Base-by-base conservation (phyloP, 2,888 invertebrate genomes). In the Sminthurides aquaticus region DNA sequence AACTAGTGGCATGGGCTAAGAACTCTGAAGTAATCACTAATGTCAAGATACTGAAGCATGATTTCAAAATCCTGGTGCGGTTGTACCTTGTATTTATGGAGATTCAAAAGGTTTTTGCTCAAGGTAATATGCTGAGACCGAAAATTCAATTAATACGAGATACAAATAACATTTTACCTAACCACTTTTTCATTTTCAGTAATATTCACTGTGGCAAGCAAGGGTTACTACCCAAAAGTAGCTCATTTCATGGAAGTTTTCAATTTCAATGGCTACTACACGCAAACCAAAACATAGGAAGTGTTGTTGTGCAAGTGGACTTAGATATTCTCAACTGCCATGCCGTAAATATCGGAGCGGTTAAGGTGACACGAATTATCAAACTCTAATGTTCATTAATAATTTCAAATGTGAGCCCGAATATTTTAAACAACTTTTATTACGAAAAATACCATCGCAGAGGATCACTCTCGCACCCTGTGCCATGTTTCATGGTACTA, bases 201-300 rank as follows among this genome's bases (percentile, higher is more conserved):
- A 18, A 68, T 69, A 8, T 70, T 64, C 57, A 74, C 71, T 59
- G 56, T 70, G 29, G 63, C 67, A 0, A 60, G 58, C 2, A 70
- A 66, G 58, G 72, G 72, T 25, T 67, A 65, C 18, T 74, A 72
- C 34, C 69, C 69, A 8, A 71, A 70, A 24, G 69, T 72, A 1
- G 65, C 68, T 0, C 70, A 67, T 58, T 72, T 72, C 56, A 59
- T 74, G 18, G 69, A 74, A 34, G 66, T 71, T 0, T 71, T 71
- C 56, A 71, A 74, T 54, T 74, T 74, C 60, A 74, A 72, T 49
- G 68, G 62, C 27, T 74, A 65, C 60, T 72, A 60, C 20, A 20
- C 20, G 5, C 22, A 43, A 43, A 11, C 18, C 43, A 11, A 11
- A 43, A 43, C n/a, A n/a, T n/a, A n/a, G n/a, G n/a, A n/a, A n/a